These are phyloP conservation scores for Patella caerulea DNA, from an alignment of 2,888 invertebrate genomes.

Conservation along the genomic window DNA sequence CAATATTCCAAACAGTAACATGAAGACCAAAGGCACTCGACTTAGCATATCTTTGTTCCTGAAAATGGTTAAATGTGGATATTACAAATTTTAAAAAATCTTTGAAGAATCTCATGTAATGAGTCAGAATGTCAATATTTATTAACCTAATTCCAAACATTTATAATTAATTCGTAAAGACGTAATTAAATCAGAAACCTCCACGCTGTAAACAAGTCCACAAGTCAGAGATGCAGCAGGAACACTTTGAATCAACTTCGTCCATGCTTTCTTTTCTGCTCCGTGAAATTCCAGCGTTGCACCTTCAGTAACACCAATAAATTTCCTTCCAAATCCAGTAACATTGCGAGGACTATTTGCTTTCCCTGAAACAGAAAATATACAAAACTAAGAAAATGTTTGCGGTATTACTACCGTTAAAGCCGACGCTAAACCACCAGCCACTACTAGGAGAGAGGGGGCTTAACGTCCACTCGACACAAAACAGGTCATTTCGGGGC, in stretches of 20 bases:
- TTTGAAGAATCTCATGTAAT: too few species aligned
- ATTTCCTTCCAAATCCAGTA: conserved; percentile 30
- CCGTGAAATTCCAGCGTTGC: conserved; percentile 36
- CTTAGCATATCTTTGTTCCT: too few species aligned
- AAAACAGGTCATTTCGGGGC: too few species aligned
- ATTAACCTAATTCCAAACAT: background rate
- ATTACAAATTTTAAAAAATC: too few species aligned
- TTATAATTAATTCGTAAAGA: background rate
- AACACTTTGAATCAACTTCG: conserved; percentile 15
- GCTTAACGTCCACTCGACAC: too few species aligned
- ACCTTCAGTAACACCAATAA: conserved; percentile 28
- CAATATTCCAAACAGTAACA: conserved; percentile 12
- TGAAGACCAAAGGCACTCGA: conserved; percentile 1
- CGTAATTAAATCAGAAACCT: background rate
- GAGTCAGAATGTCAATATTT: too few species aligned
- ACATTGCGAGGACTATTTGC: background rate
- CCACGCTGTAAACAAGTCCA: background rate
- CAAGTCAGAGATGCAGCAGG: background rate
- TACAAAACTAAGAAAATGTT: too few species aligned
- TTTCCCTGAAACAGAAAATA: too few species aligned
- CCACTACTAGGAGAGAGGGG: too few species aligned
- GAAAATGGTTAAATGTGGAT: too few species aligned
- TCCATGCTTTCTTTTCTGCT: conserved; percentile 27
- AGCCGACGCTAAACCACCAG: too few species aligned
- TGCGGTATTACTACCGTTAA: too few species aligned